A percentile compares a stretch with the other conserved stretches of the same genome.
Evolutionary conservation across 2,797 vertebrate genomes (phyloP).

Genomic region (Notolabrus celidotus): DNA sequence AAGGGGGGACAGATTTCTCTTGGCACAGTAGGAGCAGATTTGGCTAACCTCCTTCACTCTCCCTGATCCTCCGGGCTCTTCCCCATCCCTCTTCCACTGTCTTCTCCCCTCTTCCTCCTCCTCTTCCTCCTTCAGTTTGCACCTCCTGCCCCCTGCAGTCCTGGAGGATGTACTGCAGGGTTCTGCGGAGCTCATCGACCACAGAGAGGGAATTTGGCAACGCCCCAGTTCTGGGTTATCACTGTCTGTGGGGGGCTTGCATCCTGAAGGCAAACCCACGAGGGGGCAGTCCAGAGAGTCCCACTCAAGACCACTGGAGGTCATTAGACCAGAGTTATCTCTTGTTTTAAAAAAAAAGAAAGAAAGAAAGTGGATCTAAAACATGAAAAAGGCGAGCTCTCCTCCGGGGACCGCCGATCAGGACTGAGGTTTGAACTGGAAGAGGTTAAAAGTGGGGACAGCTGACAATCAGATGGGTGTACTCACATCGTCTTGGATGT

Average conservation of each 20-base stretch:
- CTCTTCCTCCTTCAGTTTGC: constrained; percentile 79
- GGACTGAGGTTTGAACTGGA: constrained; percentile 7
- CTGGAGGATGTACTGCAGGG: constrained; percentile 78
- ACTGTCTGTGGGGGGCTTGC: constrained; percentile 78
- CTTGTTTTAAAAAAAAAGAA: constrained; percentile 6
- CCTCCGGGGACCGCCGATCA: constrained; percentile 5
- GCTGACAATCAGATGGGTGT: constrained; percentile 25
- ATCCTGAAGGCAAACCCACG: constrained; percentile 77
- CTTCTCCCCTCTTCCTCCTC: constrained; percentile 83
- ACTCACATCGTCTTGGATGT: constrained; percentile 98
- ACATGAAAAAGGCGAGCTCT: constrained; percentile 25
- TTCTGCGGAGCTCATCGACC: constrained; percentile 86
- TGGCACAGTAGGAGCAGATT: constrained; percentile 52
- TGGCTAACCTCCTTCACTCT: constrained; percentile 90
- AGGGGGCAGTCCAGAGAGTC: constrained; percentile 89
- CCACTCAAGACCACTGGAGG: constrained; percentile 91
- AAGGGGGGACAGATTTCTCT: constrained; percentile 34
- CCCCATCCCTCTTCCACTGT: constrained; percentile 83
- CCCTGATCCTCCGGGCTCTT: constrained; percentile 86
- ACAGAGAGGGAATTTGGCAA: constrained; percentile 83
- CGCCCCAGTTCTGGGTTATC: constrained; percentile 67
- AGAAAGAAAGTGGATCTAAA: constrained; percentile 13
- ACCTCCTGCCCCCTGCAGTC: constrained; percentile 55
- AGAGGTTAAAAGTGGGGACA: constrained; percentile 5
- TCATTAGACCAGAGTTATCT: constrained; percentile 85